phyloP scores from a whole-genome alignment of 2,113 vertebrate genomes.

The Sylvia atricapilla region DNA sequence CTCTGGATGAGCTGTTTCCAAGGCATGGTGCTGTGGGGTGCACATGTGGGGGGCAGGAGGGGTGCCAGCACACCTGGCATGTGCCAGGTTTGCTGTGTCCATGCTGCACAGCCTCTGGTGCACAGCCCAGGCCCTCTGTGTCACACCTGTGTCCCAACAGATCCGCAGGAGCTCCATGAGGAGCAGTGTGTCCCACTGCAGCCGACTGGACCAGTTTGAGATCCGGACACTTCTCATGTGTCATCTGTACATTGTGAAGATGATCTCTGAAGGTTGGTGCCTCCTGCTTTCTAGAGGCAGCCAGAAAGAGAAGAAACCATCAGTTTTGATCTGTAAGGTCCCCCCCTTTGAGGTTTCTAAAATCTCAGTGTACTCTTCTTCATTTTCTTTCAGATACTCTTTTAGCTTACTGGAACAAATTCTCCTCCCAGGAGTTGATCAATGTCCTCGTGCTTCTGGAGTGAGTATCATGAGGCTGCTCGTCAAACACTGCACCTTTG shows the following conservation, averaged over 20 bases:
- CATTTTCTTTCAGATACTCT: slow-evolving; percentile 82
- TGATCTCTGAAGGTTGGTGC: slow-evolving; percentile 90
- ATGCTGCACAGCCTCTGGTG: fast-evolving
- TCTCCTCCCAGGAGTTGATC: slow-evolving; percentile 88
- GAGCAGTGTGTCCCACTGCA: slow-evolving; percentile 78
- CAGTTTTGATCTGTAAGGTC: neutral
- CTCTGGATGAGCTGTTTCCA: neutral
- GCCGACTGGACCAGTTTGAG: slow-evolving; percentile 87
- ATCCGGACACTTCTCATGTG: slow-evolving; percentile 88
- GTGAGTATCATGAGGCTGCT: slow-evolving; percentile 77
- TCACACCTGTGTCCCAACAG: slow-evolving; percentile 14
- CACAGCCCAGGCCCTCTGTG: fast-evolving
- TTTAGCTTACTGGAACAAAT: slow-evolving; percentile 91
- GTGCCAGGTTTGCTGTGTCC: neutral
- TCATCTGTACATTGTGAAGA: slow-evolving; percentile 89
- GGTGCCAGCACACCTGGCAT: neutral
- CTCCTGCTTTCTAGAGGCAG: neutral
- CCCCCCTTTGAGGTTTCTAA: neutral
- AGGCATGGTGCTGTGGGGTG: neutral
- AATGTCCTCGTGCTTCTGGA: slow-evolving; percentile 91
- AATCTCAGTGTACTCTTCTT: neutral
- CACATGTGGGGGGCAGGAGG: neutral
- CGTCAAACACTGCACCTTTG: neutral
- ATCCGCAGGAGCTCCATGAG: slow-evolving; percentile 79
- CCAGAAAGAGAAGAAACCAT: neutral